phyloP scores from a whole-genome alignment of 2,888 invertebrate species.

The Nesidiocoris tenuis region DNA sequence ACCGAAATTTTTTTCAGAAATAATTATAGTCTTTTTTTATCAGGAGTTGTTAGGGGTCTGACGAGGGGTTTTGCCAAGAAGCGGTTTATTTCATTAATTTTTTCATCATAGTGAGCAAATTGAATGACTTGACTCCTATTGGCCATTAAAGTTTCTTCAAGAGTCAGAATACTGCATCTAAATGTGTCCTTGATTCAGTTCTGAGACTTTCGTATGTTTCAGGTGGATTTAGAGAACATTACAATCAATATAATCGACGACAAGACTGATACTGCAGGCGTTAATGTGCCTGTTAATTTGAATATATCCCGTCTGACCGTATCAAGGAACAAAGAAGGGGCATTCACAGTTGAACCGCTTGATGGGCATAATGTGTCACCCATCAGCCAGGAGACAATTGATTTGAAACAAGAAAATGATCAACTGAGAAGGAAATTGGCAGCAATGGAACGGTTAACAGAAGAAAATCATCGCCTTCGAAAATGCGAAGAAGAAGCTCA shows the following conservation, averaged over 20 bases:
- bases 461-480: slow-evolving; percentile 60
- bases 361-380: neutral
- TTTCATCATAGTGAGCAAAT: no score
- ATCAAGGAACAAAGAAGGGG: slow-evolving; percentile 44
- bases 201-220: no score
- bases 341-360: slow-evolving; percentile 40
- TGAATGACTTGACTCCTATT: no score
- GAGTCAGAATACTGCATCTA: no score
- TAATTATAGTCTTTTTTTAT: slow-evolving; percentile 32
- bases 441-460: slow-evolving; percentile 62
- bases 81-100: no score
- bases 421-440: slow-evolving; percentile 63
- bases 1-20: neutral
- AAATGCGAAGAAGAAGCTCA: slow-evolving; percentile 63
- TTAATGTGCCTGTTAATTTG: slow-evolving; percentile 33
- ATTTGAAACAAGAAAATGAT: slow-evolving; percentile 60
- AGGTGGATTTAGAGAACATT: slow-evolving; percentile 75
- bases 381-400: slow-evolving; percentile 42
- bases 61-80: no score
- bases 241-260: slow-evolving; percentile 78
- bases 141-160: no score
- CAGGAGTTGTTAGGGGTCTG: no score
- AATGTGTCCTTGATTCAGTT: no score
- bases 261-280: slow-evolving; percentile 55
- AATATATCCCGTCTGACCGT: slow-evolving; percentile 37